phyloP scores from a whole-genome alignment of 2,113 vertebrate genomes.

The Pithys albifrons region DNA sequence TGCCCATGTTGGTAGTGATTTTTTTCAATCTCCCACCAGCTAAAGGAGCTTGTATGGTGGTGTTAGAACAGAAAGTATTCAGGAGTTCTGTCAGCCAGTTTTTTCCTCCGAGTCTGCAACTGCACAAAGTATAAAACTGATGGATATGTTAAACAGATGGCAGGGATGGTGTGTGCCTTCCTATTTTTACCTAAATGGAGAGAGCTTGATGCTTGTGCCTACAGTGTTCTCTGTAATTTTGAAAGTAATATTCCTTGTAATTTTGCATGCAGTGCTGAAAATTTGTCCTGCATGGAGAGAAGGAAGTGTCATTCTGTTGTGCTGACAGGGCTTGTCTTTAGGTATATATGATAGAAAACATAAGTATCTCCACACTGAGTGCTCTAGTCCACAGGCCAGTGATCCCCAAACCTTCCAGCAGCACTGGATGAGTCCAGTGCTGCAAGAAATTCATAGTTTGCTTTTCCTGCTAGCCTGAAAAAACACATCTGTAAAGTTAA shows the following conservation, averaged over 20 bases:
- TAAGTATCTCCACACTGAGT: not conserved
- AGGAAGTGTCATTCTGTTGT: not conserved
- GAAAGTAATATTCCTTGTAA: not conserved
- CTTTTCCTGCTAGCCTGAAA: not conserved
- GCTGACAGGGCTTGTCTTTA: not conserved
- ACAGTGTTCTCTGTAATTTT: not conserved
- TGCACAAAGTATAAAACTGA: not conserved
- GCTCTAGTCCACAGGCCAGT: not conserved
- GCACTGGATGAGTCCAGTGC: not conserved
- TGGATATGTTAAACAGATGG: slow-evolving; percentile 22
- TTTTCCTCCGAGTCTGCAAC: not conserved
- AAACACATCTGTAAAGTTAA: not conserved
- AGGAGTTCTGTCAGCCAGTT: not conserved
- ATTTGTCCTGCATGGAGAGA: not conserved
- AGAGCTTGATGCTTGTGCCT: not conserved
- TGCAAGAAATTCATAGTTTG: not conserved
- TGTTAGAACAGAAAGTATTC: not conserved
- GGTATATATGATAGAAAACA: not conserved
- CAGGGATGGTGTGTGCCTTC: not conserved
- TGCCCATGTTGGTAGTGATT: not conserved
- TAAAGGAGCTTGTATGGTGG: not conserved
- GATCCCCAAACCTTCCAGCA: not conserved
- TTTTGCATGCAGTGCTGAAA: not conserved
- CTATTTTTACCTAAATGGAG: not conserved
- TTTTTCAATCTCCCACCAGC: not conserved